Evolutionary conservation across 1,140 invertebrate species (phyloP).

Genomic region (Drosophila pruinosa): DNA sequence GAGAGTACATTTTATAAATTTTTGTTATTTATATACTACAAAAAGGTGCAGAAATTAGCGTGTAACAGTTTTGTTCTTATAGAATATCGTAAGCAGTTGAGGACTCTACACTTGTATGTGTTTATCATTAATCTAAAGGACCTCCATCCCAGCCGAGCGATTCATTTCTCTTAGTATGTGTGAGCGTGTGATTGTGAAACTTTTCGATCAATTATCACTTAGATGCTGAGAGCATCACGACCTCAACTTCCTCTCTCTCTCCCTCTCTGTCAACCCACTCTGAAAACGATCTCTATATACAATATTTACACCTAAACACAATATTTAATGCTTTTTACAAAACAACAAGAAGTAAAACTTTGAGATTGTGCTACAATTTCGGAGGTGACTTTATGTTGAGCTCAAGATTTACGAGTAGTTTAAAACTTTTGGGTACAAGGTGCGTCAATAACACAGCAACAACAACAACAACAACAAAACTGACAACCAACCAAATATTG

Average conservation of each 20-base stretch:
- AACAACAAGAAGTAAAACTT: constrained; percentile 16
- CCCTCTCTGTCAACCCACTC: constrained; percentile 13
- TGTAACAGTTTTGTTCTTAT: too few species aligned
- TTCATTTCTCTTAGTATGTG: constrained; percentile 8
- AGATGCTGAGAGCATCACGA: constrained; percentile 6
- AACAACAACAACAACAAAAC: constrained; percentile 35
- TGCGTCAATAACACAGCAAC: constrained; percentile 74
- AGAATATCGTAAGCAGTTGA: too few species aligned
- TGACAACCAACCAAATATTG: constrained; percentile 34
- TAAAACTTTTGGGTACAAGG: constrained; percentile 60
- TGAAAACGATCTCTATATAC: constrained; percentile 35
- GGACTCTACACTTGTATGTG: too few species aligned
- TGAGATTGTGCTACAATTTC: constrained; percentile 10
- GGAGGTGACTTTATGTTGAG: constrained; percentile 15
- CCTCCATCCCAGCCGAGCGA: background rate
- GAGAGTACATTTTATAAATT: too few species aligned
- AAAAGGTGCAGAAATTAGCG: too few species aligned
- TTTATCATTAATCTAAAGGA: background rate
- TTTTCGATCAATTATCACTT: constrained; percentile 18
- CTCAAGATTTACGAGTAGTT: constrained; percentile 25
- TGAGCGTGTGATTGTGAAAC: constrained; percentile 27
- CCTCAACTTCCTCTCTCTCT: background rate
- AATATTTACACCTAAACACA: constrained; percentile 22
- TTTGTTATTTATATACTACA: too few species aligned
- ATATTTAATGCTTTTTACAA: constrained; percentile 82